phyloP scores from a whole-genome alignment of 2,888 invertebrate species.

The Campoplex nolae region DNA sequence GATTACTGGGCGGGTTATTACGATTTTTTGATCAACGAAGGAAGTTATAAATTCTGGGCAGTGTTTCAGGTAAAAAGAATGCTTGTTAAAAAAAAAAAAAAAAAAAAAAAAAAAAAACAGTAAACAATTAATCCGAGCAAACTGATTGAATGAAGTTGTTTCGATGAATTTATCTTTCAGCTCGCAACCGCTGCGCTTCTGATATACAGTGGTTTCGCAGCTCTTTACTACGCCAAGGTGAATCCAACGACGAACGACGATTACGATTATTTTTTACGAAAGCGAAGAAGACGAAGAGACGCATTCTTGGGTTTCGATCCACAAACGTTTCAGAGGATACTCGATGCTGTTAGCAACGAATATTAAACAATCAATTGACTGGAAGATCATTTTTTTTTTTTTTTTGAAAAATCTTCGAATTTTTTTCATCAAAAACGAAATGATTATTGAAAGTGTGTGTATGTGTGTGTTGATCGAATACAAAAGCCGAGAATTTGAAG shows the following conservation, averaged over 20 bases:
- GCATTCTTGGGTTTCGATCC: conserved; percentile 86
- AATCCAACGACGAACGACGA: conserved; percentile 93
- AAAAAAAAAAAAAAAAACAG: conserved; percentile 76
- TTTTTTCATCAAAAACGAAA: not conserved
- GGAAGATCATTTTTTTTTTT: not conserved
- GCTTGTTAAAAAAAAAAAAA: conserved; percentile 75
- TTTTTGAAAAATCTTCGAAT: not conserved
- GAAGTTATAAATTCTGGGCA: conserved; percentile 96
- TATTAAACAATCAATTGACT: conserved; percentile 8
- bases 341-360: conserved; percentile 85
- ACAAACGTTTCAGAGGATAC: conserved; percentile 88
- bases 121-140: not conserved
- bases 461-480: not conserved
- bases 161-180: conserved; percentile 85
- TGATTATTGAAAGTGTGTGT: conserved; percentile 6
- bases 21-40: conserved; percentile 94
- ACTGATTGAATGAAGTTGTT: not conserved
- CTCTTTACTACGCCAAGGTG: conserved; percentile 95
- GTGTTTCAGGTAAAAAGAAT: conserved; percentile 89
- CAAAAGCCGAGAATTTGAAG: not conserved
- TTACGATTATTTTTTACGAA: conserved; percentile 90
- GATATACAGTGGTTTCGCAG: conserved; percentile 94
- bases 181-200: conserved; percentile 92
- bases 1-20: conserved; percentile 94
- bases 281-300: conserved; percentile 85